phyloP scores from a whole-genome alignment of 2,113 vertebrate species.

The Haliaeetus leucogaster region DNA sequence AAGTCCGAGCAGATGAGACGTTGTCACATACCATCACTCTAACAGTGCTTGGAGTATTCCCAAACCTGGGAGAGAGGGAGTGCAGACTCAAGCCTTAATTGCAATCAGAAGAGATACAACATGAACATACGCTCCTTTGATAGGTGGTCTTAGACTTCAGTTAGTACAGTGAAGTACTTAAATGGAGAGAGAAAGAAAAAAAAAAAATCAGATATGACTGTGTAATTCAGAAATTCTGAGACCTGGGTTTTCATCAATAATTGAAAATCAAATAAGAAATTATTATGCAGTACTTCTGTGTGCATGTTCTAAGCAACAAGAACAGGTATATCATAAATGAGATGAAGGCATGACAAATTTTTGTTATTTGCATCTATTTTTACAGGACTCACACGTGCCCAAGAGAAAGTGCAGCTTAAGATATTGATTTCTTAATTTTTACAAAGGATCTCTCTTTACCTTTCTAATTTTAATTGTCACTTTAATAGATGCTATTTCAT shows the following conservation, averaged over 20 bases:
- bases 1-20: background rate
- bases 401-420: background rate
- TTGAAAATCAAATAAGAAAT: background rate
- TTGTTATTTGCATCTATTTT: background rate
- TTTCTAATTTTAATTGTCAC: background rate
- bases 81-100: background rate
- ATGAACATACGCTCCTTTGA: background rate
- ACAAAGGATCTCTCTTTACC: background rate
- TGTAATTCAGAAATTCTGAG: background rate
- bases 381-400: rapidly evolving
- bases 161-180: background rate
- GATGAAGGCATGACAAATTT: background rate
- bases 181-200: background rate
- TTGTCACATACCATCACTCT: background rate
- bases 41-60: background rate
- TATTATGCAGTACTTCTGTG: background rate
- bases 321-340: background rate
- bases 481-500: background rate
- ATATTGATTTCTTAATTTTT: background rate
- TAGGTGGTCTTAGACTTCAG: background rate
- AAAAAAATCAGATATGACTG: background rate
- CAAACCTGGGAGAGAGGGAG: background rate
- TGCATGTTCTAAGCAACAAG: background rate
- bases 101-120: background rate
- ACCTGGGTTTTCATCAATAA: background rate